phyloP scores from a whole-genome alignment of 2,113 vertebrate genomes.

The Malurus melanocephalus region DNA sequence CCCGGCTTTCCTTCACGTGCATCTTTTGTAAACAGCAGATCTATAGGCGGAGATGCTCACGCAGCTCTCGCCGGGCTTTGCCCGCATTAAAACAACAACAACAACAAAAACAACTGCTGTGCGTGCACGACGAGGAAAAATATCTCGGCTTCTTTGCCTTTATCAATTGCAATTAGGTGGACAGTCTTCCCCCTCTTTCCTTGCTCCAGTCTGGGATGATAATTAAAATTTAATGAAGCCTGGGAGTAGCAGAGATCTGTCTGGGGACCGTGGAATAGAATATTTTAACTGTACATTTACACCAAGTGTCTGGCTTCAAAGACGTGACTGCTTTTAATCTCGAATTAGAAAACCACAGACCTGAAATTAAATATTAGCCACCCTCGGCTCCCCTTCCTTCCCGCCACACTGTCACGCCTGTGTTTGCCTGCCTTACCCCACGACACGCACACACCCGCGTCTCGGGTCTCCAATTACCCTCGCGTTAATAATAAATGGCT shows the following conservation, averaged over 20 bases:
- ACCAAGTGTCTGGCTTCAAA: constrained; percentile 97
- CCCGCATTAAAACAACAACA: constrained; percentile 30
- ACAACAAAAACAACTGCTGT: constrained; percentile 1
- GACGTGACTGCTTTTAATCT: constrained; percentile 90
- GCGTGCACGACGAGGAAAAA: constrained; percentile 19
- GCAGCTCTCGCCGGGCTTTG: not conserved
- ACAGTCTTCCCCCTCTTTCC: constrained; percentile 81
- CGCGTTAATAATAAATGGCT: constrained; percentile 74
- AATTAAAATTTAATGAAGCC: constrained; percentile 99
- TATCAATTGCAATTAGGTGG: constrained; percentile 78
- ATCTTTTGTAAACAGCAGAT: not conserved
- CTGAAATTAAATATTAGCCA: constrained; percentile 81
- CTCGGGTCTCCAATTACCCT: constrained; percentile 70
- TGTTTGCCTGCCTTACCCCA: constrained; percentile 52
- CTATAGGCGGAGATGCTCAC: not conserved
- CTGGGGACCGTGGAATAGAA: constrained; percentile 91
- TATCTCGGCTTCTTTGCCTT: constrained; percentile 51
- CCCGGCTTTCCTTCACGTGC: not conserved
- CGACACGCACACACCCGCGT: constrained; percentile 34
- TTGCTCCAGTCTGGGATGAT: constrained; percentile 90
- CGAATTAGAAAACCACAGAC: constrained; percentile 88
- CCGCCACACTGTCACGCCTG: constrained; percentile 59
- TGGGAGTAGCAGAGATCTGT: constrained; percentile 91
- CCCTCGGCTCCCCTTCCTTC: constrained; percentile 63
- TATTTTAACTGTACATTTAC: constrained; percentile 99